A percentile compares a stretch with the other conserved stretches of the same genome.
Evolutionary conservation across 2,113 vertebrate species (phyloP).

Genomic region (Diadophis punctatus): DNA sequence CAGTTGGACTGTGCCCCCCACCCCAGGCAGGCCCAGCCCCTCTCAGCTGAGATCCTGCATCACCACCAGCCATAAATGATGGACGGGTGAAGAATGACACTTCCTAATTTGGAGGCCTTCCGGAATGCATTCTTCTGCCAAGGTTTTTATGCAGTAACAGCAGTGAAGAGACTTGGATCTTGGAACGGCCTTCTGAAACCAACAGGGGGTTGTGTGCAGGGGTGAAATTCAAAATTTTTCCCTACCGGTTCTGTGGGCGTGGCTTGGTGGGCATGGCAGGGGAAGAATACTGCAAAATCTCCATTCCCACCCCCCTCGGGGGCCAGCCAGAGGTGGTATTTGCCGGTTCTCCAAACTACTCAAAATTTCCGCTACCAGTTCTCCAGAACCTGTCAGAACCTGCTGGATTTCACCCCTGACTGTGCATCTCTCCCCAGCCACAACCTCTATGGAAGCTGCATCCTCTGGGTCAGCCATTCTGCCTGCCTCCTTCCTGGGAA

Average conservation of each 20-base stretch:
- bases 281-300: too few species aligned
- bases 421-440: not conserved
- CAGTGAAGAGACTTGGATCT: not conserved
- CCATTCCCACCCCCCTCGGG: too few species aligned
- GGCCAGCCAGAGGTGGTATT: too few species aligned
- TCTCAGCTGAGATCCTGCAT: not conserved
- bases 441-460: not conserved
- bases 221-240: too few species aligned
- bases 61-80: not conserved
- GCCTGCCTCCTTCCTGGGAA: not conserved
- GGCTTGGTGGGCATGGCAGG: too few species aligned
- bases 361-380: too few species aligned
- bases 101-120: not conserved
- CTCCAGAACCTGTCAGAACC: too few species aligned
- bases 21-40: not conserved
- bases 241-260: too few species aligned
- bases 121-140: not conserved
- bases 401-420: too few species aligned
- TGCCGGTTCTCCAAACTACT: too few species aligned
- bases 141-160: not conserved
- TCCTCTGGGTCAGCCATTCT: rapidly evolving
- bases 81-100: not conserved
- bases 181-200: not conserved
- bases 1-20: not conserved
- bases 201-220: not conserved